Conservation (phyloP, 2,113 vertebrate species). For the Malurus alboscapulatus region DNA sequence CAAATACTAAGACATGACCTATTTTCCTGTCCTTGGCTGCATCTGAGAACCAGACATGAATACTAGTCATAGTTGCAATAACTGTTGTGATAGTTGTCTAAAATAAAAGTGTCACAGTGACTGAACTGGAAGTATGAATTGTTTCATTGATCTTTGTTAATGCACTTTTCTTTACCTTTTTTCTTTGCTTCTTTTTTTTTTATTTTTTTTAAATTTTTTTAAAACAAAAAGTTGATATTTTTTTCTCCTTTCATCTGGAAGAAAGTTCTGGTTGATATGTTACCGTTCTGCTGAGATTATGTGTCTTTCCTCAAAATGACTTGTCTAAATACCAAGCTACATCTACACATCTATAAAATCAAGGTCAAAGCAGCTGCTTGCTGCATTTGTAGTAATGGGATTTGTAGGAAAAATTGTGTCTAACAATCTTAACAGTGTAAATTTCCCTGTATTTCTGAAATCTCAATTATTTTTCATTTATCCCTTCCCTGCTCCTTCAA, state of each 20-base stretch:
- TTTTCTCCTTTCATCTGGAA: background rate
- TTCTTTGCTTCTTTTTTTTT: too few relatives aligned
- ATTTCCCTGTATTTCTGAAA: background rate
- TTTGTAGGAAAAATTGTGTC: background rate
- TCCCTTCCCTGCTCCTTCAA: background rate
- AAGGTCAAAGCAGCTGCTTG: background rate
- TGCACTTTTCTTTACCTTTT: background rate
- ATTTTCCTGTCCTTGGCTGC: background rate
- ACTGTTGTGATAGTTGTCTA: background rate
- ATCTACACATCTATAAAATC: background rate
- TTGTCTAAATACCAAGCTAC: background rate
- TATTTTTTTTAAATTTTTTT: background rate
- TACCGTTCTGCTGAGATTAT: background rate
- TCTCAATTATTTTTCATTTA: background rate
- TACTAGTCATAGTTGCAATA: background rate
- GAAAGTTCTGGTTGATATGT: background rate
- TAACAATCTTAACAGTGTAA: background rate
- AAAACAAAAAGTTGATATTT: background rate
- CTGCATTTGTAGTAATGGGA: background rate
- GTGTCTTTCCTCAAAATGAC: background rate
- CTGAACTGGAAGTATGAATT: background rate
- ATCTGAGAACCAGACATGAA: background rate
- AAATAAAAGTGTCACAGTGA: background rate
- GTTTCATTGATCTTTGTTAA: background rate
- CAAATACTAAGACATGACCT: background rate